Evolutionary conservation across 2,888 invertebrate genomes (phyloP).

Genomic region (Lampropteryx suffumata): DNA sequence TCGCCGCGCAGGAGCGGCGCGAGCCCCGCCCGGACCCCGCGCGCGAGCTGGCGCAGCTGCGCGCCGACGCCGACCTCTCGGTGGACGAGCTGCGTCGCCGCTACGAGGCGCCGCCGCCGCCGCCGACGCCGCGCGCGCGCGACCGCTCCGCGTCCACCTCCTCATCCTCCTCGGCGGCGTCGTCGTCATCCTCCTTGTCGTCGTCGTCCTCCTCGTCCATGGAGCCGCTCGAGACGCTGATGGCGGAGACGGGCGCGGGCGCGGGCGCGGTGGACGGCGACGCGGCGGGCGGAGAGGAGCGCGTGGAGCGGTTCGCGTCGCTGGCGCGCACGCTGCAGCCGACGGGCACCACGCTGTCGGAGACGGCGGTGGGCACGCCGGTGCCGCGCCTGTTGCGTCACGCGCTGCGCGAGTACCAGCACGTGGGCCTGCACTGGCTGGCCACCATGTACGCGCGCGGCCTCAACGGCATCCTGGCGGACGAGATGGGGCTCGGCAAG

Average conservation of each 20-base stretch:
- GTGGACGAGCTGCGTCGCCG: constrained; percentile 91
- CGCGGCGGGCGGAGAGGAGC: constrained; percentile 69
- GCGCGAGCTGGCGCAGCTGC: constrained; percentile 89
- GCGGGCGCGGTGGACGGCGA: constrained; percentile 48
- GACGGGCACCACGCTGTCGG: constrained; percentile 97
- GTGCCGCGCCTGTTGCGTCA: constrained; percentile 97
- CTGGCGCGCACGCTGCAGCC: constrained; percentile 94
- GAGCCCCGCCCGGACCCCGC: constrained; percentile 84
- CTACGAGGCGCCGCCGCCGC: constrained; percentile 71
- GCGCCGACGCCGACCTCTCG: constrained; percentile 90
- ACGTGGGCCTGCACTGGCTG: constrained; percentile 98
- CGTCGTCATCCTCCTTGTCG: constrained; percentile 1
- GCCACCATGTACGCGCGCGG: constrained; percentile 97
- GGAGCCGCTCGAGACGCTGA: constrained; percentile 40
- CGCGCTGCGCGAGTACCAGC: constrained; percentile 96
- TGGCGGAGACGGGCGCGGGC: constrained; percentile 23
- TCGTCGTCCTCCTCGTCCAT: constrained; percentile 26
- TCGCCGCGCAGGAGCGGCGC: constrained; percentile 80
- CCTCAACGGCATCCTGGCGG: constrained; percentile 97
- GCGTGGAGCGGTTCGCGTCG: constrained; percentile 96
- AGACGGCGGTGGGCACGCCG: constrained; percentile 95
- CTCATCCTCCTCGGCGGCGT: constrained; percentile 39
- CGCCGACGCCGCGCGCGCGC: constrained; percentile 36
- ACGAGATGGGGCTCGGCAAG: constrained; percentile 98
- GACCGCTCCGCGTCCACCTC: constrained; percentile 16